Conservation (phyloP, 2,888 invertebrate genomes). For the Xestia c-nigrum region DNA sequence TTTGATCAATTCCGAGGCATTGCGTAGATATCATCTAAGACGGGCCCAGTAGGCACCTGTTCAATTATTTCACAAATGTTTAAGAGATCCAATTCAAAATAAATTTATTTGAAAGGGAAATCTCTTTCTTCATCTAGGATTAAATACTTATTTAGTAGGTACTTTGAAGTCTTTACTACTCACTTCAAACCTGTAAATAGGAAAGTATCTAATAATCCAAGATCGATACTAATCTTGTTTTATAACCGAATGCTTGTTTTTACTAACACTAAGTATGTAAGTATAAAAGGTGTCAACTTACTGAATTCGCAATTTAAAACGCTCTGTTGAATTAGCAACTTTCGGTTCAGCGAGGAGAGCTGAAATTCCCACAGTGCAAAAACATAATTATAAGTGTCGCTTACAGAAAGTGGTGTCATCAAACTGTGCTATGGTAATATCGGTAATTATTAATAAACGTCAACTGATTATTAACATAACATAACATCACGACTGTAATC, state of each 20-base stretch:
- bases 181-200: background rate
- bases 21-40: constrained; percentile 4
- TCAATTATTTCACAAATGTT: constrained; percentile 35
- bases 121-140: constrained; percentile 11
- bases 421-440: background rate
- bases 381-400: background rate
- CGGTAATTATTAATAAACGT: too few species aligned
- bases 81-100: constrained; percentile 27
- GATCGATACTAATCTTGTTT: background rate
- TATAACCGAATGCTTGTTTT: background rate
- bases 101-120: constrained; percentile 22
- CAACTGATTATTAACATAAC: background rate
- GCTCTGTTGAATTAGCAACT: background rate
- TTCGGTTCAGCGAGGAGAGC: background rate
- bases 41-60: constrained; percentile 8
- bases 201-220: background rate
- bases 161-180: background rate
- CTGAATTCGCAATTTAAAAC: background rate
- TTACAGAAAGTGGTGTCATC: background rate
- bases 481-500: too few species aligned
- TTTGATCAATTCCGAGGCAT: constrained; percentile 46
- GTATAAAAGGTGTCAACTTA: background rate
- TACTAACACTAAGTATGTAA: background rate
- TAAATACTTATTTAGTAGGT: constrained; percentile 16
- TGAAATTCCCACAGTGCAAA: background rate